A percentile compares a stretch with the other conserved stretches of the same genome.
Evolutionary conservation across 2,113 vertebrate genomes (phyloP).

Genomic region (Scortum barcoo): DNA sequence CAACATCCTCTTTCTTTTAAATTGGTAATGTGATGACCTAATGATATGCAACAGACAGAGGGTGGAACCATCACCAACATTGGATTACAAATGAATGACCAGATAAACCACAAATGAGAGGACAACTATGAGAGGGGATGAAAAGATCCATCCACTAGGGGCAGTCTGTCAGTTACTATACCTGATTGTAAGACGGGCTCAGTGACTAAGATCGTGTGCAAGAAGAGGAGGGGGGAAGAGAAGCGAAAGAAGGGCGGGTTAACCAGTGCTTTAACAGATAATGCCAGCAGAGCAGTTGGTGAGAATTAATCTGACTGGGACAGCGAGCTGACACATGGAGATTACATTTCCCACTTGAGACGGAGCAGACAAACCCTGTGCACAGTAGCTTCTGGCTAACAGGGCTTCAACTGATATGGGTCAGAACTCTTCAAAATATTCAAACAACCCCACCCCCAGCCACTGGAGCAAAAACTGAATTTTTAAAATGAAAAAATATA

Average conservation of each 20-base stretch:
- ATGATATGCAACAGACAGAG: constrained; percentile 39
- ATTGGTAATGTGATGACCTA: background rate
- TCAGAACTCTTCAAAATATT: constrained; percentile 3
- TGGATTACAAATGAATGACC: constrained; percentile 39
- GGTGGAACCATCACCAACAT: constrained; percentile 63
- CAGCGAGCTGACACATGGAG: constrained; percentile 48
- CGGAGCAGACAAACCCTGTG: constrained; percentile 18
- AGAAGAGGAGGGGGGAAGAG: constrained; percentile 73
- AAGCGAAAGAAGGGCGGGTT: constrained; percentile 76
- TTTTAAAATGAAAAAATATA: constrained; percentile 9
- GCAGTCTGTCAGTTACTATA: constrained; percentile 86
- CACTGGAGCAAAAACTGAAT: background rate
- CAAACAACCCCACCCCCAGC: background rate
- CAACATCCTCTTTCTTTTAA: constrained; percentile 4
- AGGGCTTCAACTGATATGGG: background rate
- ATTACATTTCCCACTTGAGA: constrained; percentile 52
- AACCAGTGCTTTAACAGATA: constrained; percentile 75
- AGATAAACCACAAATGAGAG: constrained; percentile 57
- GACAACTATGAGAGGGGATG: constrained; percentile 34
- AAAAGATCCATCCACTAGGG: constrained; percentile 48
- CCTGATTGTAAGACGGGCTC: constrained; percentile 99
- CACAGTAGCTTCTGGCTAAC: constrained; percentile 1
- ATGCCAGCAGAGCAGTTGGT: constrained; percentile 67
- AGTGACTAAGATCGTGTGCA: constrained; percentile 92
- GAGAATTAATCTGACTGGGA: constrained; percentile 61